Percentiles rank a stretch among this genome's conserved stretches.
phyloP scores from a whole-genome alignment of 2,113 vertebrate genomes.

The Gasterosteus nipponicus region DNA sequence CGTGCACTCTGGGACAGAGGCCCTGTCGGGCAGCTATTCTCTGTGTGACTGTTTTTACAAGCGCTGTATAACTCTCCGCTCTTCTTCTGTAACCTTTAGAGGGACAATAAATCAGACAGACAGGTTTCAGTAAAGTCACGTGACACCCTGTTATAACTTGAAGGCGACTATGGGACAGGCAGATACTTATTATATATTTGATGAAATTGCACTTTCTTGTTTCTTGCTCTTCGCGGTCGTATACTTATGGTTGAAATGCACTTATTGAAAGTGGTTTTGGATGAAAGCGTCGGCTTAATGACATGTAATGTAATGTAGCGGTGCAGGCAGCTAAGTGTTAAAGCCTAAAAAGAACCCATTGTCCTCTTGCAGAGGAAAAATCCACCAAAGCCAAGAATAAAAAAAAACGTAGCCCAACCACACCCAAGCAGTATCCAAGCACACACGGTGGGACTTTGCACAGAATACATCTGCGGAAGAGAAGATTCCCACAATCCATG shows the following conservation, averaged over 20 bases:
- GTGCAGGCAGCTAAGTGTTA: background rate
- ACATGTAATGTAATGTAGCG: too few relatives aligned
- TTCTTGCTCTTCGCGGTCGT: too few relatives aligned
- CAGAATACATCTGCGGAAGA: slow-evolving; percentile 28
- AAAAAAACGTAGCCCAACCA: slow-evolving; percentile 26
- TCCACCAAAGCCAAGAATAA: slow-evolving; percentile 36
- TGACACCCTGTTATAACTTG: background rate
- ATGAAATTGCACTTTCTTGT: too few relatives aligned
- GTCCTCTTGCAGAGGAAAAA: slow-evolving; percentile 28
- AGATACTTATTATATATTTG: background rate
- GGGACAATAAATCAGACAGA: background rate
- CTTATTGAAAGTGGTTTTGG: too few relatives aligned
- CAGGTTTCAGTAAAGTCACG: background rate
- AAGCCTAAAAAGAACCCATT: slow-evolving; percentile 37
- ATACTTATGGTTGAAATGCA: too few relatives aligned
- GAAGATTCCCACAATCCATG: slow-evolving; percentile 48
- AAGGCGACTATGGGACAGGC: background rate
- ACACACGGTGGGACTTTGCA: slow-evolving; percentile 37
- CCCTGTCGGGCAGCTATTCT: slow-evolving; percentile 46
- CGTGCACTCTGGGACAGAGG: slow-evolving; percentile 14
- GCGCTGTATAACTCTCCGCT: slow-evolving; percentile 6
- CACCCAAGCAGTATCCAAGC: slow-evolving; percentile 32
- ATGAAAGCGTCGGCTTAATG: too few relatives aligned
- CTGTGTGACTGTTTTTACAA: slow-evolving; percentile 11
- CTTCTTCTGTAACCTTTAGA: background rate